These are phyloP conservation scores for Caenorhabditis sp. DNA, from an alignment of 2,888 invertebrate species.

Conservation along the genomic window DNA sequence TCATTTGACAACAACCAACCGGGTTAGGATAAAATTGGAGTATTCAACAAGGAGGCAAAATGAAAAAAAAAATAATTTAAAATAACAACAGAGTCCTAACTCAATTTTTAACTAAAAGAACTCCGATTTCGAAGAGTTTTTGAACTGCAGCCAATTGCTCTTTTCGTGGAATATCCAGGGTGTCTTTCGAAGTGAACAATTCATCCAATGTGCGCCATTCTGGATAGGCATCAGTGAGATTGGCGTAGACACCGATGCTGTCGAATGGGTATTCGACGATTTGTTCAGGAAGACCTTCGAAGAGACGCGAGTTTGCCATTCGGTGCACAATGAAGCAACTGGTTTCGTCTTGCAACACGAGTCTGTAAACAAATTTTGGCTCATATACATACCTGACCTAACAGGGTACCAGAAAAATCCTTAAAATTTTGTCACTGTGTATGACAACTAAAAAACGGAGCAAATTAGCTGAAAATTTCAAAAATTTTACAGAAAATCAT, in stretches of 20 bases:
- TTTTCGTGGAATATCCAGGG: slow-evolving; percentile 13
- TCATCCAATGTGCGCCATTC: slow-evolving; percentile 54
- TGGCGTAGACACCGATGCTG: slow-evolving; percentile 27
- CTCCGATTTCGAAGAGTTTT: slow-evolving; percentile 30
- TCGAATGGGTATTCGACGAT: slow-evolving; percentile 46
- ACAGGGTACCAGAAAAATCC: neutral
- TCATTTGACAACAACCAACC: neutral
- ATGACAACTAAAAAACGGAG: no score
- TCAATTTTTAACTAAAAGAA: slow-evolving; percentile 35
- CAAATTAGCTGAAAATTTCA: no score
- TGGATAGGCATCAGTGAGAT: slow-evolving; percentile 50
- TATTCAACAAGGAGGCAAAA: neutral
- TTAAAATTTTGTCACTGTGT: no score
- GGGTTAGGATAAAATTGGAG: neutral
- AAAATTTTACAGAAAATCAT: no score
- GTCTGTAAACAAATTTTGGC: slow-evolving; percentile 35
- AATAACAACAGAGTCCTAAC: neutral
- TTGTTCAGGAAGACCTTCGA: slow-evolving; percentile 58
- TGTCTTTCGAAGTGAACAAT: slow-evolving; percentile 17
- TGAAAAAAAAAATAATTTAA: neutral
- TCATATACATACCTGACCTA: no score
- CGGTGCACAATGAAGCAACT: slow-evolving; percentile 59
- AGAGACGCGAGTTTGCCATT: slow-evolving; percentile 61
- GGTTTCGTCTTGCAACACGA: slow-evolving; percentile 60
- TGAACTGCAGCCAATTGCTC: slow-evolving; percentile 28